These are phyloP conservation scores for Mylabris phalerata DNA, from an alignment of 1,140 invertebrate genomes.

Conservation along the genomic window DNA sequence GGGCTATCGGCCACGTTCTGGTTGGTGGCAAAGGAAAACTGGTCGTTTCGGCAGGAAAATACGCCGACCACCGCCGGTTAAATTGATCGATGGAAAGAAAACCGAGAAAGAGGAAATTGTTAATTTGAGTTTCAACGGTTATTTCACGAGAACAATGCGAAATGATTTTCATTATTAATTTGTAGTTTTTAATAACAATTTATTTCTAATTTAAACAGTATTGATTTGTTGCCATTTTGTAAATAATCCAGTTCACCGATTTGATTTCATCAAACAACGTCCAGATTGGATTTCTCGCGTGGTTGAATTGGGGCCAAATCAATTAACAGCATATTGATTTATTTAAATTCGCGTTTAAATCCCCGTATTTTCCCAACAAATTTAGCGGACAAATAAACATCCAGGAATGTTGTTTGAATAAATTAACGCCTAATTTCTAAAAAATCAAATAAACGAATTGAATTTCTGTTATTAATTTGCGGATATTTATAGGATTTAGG, in stretches of 20 bases:
- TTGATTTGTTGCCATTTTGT: background rate
- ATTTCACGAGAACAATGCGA: conserved; percentile 24
- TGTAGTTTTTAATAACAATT: background rate
- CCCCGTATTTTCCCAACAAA: too few species aligned
- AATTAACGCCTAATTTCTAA: too few species aligned
- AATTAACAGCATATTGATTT: background rate
- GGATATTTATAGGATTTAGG: too few species aligned
- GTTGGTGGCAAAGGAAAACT: conserved; percentile 88
- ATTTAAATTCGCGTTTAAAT: too few species aligned
- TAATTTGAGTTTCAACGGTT: conserved; percentile 18
- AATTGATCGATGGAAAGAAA: conserved; percentile 18
- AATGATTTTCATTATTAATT: conserved; percentile 27
- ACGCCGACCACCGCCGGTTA: conserved; percentile 52
- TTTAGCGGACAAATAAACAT: too few species aligned
- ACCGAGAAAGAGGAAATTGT: conserved; percentile 18
- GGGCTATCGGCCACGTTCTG: conserved; percentile 82
- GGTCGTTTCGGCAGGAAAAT: conserved; percentile 88
- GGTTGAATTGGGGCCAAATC: conserved; percentile 9
- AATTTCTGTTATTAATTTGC: too few species aligned
- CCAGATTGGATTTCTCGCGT: conserved; percentile 7
- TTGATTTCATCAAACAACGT: conserved; percentile 6
- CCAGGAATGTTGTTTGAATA: too few species aligned
- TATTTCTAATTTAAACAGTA: background rate
- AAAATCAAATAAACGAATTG: too few species aligned
- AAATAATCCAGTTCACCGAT: background rate